Evolutionary conservation across 2,797 vertebrate genomes (phyloP).

Genomic region (Thripadectes ignobilis): DNA sequence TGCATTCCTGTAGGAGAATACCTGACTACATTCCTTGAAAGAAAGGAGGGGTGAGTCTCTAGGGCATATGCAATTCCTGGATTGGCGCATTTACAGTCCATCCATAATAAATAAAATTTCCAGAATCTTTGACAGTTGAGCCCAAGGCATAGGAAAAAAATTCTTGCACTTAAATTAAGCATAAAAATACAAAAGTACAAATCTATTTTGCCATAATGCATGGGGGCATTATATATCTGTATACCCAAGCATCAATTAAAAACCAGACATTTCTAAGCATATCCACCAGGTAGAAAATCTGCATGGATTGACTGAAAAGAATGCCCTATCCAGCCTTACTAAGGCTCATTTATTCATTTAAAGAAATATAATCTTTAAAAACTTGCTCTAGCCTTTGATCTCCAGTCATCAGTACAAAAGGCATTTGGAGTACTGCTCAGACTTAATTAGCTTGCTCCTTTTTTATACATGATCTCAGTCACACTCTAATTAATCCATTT

Average conservation of each 20-base stretch:
- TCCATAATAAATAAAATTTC: not conserved
- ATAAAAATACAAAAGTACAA: not conserved
- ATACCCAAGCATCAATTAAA: not conserved
- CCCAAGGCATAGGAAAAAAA: not conserved
- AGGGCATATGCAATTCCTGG: not conserved
- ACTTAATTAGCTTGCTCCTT: constrained; percentile 51
- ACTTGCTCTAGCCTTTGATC: constrained; percentile 43
- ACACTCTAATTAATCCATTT: constrained; percentile 68
- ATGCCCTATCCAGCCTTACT: not conserved
- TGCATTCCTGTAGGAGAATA: not conserved
- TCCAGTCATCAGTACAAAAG: constrained; percentile 50
- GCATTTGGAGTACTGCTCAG: constrained; percentile 23
- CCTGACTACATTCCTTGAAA: not conserved
- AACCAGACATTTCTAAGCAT: not conserved
- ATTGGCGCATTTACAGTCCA: not conserved
- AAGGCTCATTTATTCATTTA: constrained; percentile 31
- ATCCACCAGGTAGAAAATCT: not conserved
- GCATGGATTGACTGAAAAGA: not conserved
- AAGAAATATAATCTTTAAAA: constrained; percentile 60
- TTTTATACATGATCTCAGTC: constrained; percentile 59
- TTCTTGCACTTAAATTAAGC: not conserved
- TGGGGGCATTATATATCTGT: not conserved
- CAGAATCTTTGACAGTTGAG: not conserved
- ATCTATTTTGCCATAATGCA: not conserved
- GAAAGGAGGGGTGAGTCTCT: not conserved